These are phyloP conservation scores for Drosophila nebulosa DNA, from an alignment of 1,140 invertebrate species.

Conservation along the genomic window DNA sequence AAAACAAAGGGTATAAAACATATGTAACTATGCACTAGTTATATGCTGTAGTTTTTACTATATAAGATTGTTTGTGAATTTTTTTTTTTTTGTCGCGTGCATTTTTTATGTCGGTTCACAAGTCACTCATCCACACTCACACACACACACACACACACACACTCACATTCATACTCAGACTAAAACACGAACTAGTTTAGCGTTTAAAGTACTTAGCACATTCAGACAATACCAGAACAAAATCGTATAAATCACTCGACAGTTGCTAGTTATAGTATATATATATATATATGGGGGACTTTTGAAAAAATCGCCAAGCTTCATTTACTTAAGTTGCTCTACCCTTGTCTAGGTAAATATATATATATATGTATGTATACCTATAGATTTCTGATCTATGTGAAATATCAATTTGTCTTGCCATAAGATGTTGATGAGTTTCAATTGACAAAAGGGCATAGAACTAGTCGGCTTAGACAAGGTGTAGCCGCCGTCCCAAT, in stretches of 20 bases:
- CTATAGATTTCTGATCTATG: not conserved
- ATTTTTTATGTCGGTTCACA: constrained; percentile 25
- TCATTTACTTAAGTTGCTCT: not conserved
- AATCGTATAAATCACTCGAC: constrained; percentile 37
- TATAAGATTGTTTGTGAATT: constrained; percentile 14
- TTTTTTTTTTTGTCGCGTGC: constrained; percentile 11
- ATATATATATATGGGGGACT: not conserved
- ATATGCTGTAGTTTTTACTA: constrained; percentile 57
- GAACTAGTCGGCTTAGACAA: not conserved
- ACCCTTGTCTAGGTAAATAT: not conserved
- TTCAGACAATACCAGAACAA: constrained; percentile 67
- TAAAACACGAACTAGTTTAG: constrained; percentile 56
- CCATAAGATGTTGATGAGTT: no score
- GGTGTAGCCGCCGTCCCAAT: not conserved
- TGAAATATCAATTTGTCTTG: no score
- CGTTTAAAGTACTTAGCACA: constrained; percentile 71
- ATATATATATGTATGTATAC: not conserved
- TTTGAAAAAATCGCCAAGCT: not conserved
- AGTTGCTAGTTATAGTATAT: constrained; percentile 35
- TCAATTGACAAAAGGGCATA: no score
- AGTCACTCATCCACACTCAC: constrained; percentile 8
- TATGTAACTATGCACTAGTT: constrained; percentile 50
- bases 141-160: constrained; percentile 23
- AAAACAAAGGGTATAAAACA: constrained; percentile 18
- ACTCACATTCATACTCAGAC: constrained; percentile 15